Percentiles rank a stretch among this genome's conserved stretches.
Evolutionary conservation across 1,140 invertebrate genomes (phyloP).

Genomic region (Nautilus pompilius): DNA sequence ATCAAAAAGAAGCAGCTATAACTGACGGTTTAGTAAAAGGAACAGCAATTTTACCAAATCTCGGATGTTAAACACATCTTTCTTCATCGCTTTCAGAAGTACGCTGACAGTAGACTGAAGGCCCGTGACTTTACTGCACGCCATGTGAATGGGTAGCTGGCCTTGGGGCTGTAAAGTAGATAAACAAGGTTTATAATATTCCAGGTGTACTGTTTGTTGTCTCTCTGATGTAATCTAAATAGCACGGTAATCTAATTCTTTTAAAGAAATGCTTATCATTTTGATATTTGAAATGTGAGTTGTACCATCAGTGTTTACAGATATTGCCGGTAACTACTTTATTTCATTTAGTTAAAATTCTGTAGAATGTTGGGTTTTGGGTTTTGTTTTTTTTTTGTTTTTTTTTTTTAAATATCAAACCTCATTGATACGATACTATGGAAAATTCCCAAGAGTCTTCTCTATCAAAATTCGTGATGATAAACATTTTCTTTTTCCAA

Average conservation of each 20-base stretch:
- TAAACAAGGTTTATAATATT: slow-evolving; percentile 8
- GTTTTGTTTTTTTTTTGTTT: too few relatives aligned
- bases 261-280: neutral
- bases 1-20: too few relatives aligned
- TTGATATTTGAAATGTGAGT: neutral
- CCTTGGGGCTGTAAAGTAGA: slow-evolving; percentile 58
- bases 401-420: too few relatives aligned
- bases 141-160: slow-evolving; percentile 87
- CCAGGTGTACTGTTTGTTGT: neutral
- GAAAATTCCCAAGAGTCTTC: neutral
- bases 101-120: slow-evolving; percentile 84
- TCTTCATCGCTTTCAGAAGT: slow-evolving; percentile 73
- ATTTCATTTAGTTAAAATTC: too few relatives aligned
- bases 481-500: neutral
- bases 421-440: neutral
- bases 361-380: too few relatives aligned
- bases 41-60: slow-evolving; percentile 73
- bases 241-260: neutral
- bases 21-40: neutral
- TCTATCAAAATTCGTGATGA: neutral
- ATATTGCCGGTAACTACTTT: neutral
- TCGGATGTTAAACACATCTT: slow-evolving; percentile 77
- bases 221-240: neutral
- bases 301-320: neutral
- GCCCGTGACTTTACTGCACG: slow-evolving; percentile 82